Percentiles rank a stretch among this genome's conserved stretches.
These are phyloP conservation scores for Glossosoma conforme DNA, from an alignment of 1,140 invertebrate species.

Conservation along the genomic window DNA sequence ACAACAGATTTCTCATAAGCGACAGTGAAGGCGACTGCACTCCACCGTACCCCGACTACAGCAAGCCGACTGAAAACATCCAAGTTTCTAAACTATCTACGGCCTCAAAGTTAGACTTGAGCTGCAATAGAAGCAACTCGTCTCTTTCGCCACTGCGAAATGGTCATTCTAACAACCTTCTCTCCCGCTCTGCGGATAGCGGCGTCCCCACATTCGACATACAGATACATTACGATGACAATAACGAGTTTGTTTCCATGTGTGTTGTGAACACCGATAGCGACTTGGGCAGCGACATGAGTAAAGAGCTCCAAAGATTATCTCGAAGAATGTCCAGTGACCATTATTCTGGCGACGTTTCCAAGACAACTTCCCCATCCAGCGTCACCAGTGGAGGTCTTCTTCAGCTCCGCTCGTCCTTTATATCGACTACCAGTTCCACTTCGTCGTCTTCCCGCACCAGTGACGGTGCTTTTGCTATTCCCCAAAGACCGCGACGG, in stretches of 20 bases:
- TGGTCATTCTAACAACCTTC: constrained; percentile 38
- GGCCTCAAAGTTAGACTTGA: constrained; percentile 19
- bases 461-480: constrained; percentile 45
- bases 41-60: constrained; percentile 21
- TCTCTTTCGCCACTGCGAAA: constrained; percentile 46
- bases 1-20: too few relatives aligned
- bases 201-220: constrained; percentile 41
- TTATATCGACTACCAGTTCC: constrained; percentile 40
- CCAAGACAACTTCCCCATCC: constrained; percentile 41
- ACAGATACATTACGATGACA: constrained; percentile 44
- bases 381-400: constrained; percentile 46
- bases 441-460: constrained; percentile 45
- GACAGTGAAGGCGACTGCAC: constrained; percentile 28
- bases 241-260: constrained; percentile 45
- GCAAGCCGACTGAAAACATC: constrained; percentile 1
- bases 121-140: constrained; percentile 26
- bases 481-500: constrained; percentile 44
- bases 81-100: constrained; percentile 11
- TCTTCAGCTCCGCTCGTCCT: constrained; percentile 42
- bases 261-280: constrained; percentile 45
- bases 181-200: constrained; percentile 36
- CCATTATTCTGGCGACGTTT: constrained; percentile 44
- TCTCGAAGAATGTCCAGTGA: constrained; percentile 45
- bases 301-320: constrained; percentile 45
- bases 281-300: constrained; percentile 45